A percentile compares a stretch with the other conserved stretches of the same genome.
Conservation (phyloP, 2,113 vertebrate species). For the Leptobrachium ailaonicum region DNA sequence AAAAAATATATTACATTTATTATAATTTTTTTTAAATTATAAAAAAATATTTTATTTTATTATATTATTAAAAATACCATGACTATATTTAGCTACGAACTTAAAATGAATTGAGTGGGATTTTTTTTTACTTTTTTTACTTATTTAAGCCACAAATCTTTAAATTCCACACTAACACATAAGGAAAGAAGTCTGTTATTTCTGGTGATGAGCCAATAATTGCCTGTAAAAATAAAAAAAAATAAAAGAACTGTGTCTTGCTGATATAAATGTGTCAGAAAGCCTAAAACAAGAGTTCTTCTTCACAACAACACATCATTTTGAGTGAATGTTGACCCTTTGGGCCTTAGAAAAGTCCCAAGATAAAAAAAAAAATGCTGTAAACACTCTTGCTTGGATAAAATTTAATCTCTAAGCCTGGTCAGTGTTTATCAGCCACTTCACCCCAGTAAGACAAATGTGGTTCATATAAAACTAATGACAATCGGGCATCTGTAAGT, state of each 20-base stretch:
- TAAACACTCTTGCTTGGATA: slow-evolving; percentile 39
- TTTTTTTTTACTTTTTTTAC: not conserved
- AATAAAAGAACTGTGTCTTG: slow-evolving; percentile 22
- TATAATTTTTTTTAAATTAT: no score
- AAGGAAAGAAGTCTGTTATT: slow-evolving; percentile 20
- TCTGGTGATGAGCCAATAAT: slow-evolving; percentile 16
- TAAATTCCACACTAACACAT: not conserved
- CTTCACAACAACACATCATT: slow-evolving; percentile 44
- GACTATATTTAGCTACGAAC: no score
- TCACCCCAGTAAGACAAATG: slow-evolving; percentile 38
- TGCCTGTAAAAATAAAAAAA: slow-evolving; percentile 1
- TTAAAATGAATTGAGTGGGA: no score
- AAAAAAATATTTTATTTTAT: no score
- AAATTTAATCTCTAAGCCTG: slow-evolving; percentile 34
- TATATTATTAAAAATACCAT: no score
- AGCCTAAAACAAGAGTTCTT: slow-evolving; percentile 32
- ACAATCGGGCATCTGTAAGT: slow-evolving; percentile 4
- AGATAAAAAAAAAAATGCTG: slow-evolving; percentile 40
- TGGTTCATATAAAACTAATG: slow-evolving; percentile 24
- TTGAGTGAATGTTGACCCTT: slow-evolving; percentile 42
- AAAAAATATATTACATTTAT: no score
- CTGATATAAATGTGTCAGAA: slow-evolving; percentile 47
- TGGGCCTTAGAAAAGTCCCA: slow-evolving; percentile 29
- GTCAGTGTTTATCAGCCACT: slow-evolving; percentile 40
- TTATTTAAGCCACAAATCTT: slow-evolving; percentile 1